Evolutionary conservation across 2,113 vertebrate genomes (phyloP).

Genomic region (Apaloderma vittatum): DNA sequence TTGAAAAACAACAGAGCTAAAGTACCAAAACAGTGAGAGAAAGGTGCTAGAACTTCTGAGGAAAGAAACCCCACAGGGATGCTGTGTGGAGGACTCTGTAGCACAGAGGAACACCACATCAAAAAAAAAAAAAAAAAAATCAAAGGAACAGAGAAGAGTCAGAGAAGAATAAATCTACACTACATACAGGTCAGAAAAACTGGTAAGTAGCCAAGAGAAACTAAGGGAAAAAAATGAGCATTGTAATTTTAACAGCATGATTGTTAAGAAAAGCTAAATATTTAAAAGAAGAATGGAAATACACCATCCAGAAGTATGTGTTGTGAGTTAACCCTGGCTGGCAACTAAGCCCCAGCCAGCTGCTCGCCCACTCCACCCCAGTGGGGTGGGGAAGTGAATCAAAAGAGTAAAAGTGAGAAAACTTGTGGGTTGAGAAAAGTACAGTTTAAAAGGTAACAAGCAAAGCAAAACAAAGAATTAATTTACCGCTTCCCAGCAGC

Average conservation of each 20-base stretch:
- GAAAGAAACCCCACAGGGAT: neutral
- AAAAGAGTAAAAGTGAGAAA: neutral
- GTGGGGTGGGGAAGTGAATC: accelerated
- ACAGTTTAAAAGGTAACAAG: neutral
- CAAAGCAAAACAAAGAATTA: neutral
- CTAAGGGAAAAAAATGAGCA: neutral
- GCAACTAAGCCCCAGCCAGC: neutral
- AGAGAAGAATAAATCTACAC: neutral
- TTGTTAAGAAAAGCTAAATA: neutral
- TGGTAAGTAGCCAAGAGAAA: neutral
- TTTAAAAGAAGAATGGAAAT: neutral
- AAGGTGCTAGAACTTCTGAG: neutral
- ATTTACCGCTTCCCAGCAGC: accelerated
- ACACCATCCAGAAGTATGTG: neutral
- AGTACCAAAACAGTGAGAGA: neutral
- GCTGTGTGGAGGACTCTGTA: neutral
- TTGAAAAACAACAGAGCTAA: neutral
- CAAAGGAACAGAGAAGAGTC: neutral
- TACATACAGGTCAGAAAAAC: neutral
- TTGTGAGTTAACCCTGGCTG: neutral
- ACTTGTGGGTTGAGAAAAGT: neutral
- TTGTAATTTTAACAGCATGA: neutral
- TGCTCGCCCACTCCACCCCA: accelerated
- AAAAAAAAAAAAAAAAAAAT: neutral
- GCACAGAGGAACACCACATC: neutral